Evolutionary conservation across 2,797 vertebrate species (phyloP).

Genomic region (Cynodonichthys magdalenae): DNA sequence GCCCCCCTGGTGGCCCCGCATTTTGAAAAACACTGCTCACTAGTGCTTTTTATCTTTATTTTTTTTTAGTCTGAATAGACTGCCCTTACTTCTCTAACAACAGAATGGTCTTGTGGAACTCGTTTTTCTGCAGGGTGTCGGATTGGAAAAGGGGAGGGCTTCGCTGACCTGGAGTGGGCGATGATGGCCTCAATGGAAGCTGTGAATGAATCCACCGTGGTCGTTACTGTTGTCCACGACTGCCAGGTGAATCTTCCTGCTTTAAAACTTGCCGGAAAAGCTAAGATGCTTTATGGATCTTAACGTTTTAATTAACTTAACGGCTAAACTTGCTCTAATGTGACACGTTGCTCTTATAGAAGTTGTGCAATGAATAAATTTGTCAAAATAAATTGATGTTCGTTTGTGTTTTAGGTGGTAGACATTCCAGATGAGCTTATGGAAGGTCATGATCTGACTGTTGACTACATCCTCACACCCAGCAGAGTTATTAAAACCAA

Average conservation of each 20-base stretch:
- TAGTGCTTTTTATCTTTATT: no score
- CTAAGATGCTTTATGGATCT: not conserved
- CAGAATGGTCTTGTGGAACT: not conserved
- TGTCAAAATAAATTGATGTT: not conserved
- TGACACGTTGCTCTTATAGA: not conserved
- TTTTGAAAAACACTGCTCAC: no score
- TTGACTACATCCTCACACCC: slow-evolving; percentile 96
- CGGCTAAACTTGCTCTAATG: not conserved
- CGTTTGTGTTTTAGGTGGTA: slow-evolving; percentile 82
- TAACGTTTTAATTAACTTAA: no score
- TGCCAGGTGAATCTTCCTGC: slow-evolving; percentile 86
- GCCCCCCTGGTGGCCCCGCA: no score
- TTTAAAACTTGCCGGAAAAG: not conserved
- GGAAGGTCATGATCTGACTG: slow-evolving; percentile 90
- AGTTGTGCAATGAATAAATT: not conserved
- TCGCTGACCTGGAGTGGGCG: slow-evolving; percentile 92
- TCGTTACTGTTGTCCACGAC: slow-evolving; percentile 94
- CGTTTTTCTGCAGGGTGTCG: slow-evolving; percentile 84
- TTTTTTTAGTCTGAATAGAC: no score
- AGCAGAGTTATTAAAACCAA: slow-evolving; percentile 87
- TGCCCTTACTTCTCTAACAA: no score
- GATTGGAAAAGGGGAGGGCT: slow-evolving; percentile 97
- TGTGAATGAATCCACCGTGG: slow-evolving; percentile 83
- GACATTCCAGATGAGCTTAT: slow-evolving; percentile 89
- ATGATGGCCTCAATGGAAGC: slow-evolving; percentile 95